Evolutionary conservation across 2,888 invertebrate genomes (phyloP).

Genomic region (Acanthosepion esculentum): DNA sequence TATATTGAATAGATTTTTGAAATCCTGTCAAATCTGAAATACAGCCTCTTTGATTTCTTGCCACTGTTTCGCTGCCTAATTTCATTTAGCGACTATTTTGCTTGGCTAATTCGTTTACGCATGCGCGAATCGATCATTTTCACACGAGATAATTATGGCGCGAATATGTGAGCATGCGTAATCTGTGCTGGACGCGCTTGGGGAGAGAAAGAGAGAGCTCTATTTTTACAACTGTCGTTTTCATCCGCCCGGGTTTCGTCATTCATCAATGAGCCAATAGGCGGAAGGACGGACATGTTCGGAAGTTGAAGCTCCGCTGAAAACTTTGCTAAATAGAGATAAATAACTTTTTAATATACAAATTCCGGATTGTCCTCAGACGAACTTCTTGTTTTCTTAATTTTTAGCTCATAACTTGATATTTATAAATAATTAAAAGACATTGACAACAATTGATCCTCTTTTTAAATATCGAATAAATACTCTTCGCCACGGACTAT

Average conservation of each 20-base stretch:
- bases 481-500: no score
- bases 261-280: background rate
- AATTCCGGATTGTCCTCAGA: background rate
- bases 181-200: conserved; percentile 25
- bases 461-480: no score
- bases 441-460: no score
- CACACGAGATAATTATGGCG: conserved; percentile 23
- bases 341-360: background rate
- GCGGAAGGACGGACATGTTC: background rate
- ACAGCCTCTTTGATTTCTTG: background rate
- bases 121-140: conserved; percentile 22
- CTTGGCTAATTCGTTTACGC: background rate
- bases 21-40: conserved; percentile 22
- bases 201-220: background rate
- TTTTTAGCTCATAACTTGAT: background rate
- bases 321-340: background rate
- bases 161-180: conserved; percentile 33
- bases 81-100: conserved; percentile 33
- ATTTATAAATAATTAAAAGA: no score
- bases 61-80: background rate
- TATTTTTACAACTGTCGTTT: background rate
- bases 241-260: background rate
- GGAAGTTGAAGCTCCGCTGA: background rate
- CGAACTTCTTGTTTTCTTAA: background rate
- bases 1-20: background rate